phyloP scores from a whole-genome alignment of 1,140 invertebrate species.

The Cydia strobilella region DNA sequence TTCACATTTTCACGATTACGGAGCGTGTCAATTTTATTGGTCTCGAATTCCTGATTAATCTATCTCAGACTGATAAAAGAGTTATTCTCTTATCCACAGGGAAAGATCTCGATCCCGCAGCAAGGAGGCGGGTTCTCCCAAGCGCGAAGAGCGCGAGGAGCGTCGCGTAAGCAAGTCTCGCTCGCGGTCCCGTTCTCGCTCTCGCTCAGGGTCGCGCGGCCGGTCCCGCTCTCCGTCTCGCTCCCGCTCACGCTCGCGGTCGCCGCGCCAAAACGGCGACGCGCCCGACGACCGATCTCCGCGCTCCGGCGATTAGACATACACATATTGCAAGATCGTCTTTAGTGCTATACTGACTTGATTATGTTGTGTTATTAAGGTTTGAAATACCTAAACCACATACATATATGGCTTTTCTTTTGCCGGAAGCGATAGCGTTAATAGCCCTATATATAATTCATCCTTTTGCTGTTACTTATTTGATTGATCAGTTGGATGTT shows the following conservation, averaged over 20 bases:
- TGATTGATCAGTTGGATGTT: background rate
- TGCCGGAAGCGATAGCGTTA: background rate
- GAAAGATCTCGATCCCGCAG: conserved; percentile 76
- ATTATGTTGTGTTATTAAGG: background rate
- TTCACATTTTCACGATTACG: background rate
- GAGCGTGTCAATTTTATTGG: no score
- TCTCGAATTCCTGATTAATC: background rate
- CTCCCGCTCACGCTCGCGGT: conserved; percentile 47
- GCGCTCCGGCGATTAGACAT: conserved; percentile 65
- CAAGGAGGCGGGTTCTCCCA: conserved; percentile 70
- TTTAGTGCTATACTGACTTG: conserved; percentile 35
- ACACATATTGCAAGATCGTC: conserved; percentile 32
- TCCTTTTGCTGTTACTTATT: background rate
- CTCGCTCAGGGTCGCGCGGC: conserved; percentile 50
- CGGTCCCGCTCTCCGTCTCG: conserved; percentile 58
- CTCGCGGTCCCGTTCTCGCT: conserved; percentile 58
- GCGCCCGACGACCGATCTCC: conserved; percentile 64
- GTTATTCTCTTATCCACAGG: conserved; percentile 44
- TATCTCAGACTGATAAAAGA: background rate
- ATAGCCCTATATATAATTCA: background rate
- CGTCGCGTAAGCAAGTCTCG: conserved; percentile 65
- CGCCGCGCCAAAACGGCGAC: conserved; percentile 70
- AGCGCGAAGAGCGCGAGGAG: conserved; percentile 59
- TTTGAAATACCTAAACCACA: background rate
- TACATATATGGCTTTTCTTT: background rate